Base-by-base conservation (phyloP, 2,113 vertebrate species). In the Rhadina sibilatrix region DNA sequence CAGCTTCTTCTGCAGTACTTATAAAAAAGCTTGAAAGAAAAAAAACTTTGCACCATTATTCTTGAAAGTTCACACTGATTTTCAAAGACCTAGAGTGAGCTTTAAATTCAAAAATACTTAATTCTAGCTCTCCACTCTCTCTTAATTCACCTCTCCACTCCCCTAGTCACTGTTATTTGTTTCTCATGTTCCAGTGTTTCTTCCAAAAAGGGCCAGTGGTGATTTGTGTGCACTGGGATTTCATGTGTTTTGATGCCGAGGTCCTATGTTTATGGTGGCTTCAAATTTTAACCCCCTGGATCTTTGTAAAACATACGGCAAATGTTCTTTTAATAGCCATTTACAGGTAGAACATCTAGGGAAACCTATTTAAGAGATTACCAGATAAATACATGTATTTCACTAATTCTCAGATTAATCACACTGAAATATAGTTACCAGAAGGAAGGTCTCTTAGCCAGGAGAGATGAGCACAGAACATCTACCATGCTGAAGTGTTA, bases 1-100 rank as follows among this genome's bases (percentile, higher is more conserved):
- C 28, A 90, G 27, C 37, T 94, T 94, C 64, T 75, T 69, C 46
- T 37, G 42, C 7, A 61, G 30, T 64, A 88, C 31, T 90, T 87
- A 83, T 5, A 71, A 20, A 94, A 82, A 92, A 81, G 22, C 6
- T 31, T 87, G 79, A 40, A 87, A 82, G 40, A 15, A 54, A 27
- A 40, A 54, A 27, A 2, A 24, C 17, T 83, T 75, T 40, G 23
- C 19, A 69, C 4, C 3, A 33, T 54, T 76, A 60, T 20, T 80
- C 53, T 54, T 76, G 22, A 17, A 61, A 33, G 10, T 20, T 85
- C 69, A 33, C 5, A 65, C 5, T 12, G 19, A 86, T 35, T 74
- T 72, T 42, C 57, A 83, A 7, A n/a, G 17, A 76, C 12, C 9
- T 27, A 65, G 12, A 27, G 15, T 33, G 12, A 57, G 18, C 9